Conservation (phyloP, 2,888 invertebrate species). For the Abscondita cerata region DNA sequence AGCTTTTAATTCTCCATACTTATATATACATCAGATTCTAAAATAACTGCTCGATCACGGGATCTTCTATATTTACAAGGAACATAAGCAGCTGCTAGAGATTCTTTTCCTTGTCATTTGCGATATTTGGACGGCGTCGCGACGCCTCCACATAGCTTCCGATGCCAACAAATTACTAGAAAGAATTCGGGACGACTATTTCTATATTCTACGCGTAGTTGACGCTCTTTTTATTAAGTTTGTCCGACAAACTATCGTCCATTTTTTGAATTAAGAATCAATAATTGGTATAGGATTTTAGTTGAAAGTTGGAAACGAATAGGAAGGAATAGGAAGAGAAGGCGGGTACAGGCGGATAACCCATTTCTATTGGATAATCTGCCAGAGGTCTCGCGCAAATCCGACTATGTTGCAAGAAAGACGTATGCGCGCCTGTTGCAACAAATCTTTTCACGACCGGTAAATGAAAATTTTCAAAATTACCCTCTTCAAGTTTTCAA, state of each 20-base stretch:
- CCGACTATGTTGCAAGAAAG: conserved; percentile 55
- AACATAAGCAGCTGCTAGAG: conserved; percentile 46
- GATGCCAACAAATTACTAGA: conserved; percentile 40
- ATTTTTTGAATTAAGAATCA: conserved; percentile 31
- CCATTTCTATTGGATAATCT: conserved; percentile 60
- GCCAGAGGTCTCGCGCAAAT: conserved; percentile 55
- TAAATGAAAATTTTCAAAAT: neutral
- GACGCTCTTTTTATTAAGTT: neutral
- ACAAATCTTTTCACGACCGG: conserved; percentile 51
- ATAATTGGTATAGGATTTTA: conserved; percentile 35
- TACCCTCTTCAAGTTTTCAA: neutral
- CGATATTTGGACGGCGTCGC: conserved; percentile 49
- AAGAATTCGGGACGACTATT: conserved; percentile 32
- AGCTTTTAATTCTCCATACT: conserved; percentile 1
- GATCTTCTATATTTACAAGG: conserved; percentile 40
- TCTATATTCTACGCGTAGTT: conserved; percentile 14
- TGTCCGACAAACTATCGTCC: neutral
- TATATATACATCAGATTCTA: conserved; percentile 28
- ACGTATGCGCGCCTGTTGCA: conserved; percentile 56
- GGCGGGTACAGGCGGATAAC: conserved; percentile 54
- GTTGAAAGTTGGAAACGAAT: conserved; percentile 43
- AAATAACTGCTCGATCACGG: conserved; percentile 33
- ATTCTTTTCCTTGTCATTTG: conserved; percentile 49
- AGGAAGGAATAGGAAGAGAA: conserved; percentile 47
- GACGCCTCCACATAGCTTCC: conserved; percentile 46